Base-by-base conservation (phyloP, 2,113 vertebrate species). In the Turnix velox region DNA sequence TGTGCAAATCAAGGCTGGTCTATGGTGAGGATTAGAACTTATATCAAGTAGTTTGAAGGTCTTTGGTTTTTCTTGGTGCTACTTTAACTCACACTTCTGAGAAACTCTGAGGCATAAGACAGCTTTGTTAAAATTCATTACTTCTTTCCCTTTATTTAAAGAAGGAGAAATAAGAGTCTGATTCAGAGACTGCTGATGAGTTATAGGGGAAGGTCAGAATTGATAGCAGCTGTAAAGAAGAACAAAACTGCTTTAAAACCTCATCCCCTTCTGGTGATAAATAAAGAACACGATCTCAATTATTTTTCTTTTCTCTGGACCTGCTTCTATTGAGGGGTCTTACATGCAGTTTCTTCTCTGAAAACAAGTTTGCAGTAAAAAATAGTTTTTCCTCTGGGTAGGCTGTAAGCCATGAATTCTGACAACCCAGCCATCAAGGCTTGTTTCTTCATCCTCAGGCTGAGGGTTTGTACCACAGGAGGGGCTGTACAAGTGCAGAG, bases 181-280 rank as follows among this genome's bases (percentile, higher is more conserved):
- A 91, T 76, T 88, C 84, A 90, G 88, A 76, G 54, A 45, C 37
- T 75, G 68, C 52, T 82, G 84, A 84, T 68, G 73, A 93, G 83
- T 65, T 96, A 33, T 63, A 84, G 4, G 37, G 68, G 84, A 93
- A 95, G 80, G 77, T 93, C 90, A 92, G 76, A 74, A 90, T 49
- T 94, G 83, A 92, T 67, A 90, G 90, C 65, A 71, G 61, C 79
- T 85, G 45, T 91, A 85, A 87, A 87, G 76, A 75, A 54, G 75
- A 92, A 65, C 9, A 69, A 90, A 93, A 84, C 61, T 5, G 4
- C 80, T 88, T 81, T 84, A 74, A 88, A 90, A 74, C 14, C 30
- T 67, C 39, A 30, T 90, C 59, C 46, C 35, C 80, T 73, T 43
- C 68, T 86, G 57, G 68, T 71, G 51, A 92, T 94, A 90, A 77